phyloP scores from a whole-genome alignment of 1,140 invertebrate genomes.

The Diachasmimorpha longicaudata region DNA sequence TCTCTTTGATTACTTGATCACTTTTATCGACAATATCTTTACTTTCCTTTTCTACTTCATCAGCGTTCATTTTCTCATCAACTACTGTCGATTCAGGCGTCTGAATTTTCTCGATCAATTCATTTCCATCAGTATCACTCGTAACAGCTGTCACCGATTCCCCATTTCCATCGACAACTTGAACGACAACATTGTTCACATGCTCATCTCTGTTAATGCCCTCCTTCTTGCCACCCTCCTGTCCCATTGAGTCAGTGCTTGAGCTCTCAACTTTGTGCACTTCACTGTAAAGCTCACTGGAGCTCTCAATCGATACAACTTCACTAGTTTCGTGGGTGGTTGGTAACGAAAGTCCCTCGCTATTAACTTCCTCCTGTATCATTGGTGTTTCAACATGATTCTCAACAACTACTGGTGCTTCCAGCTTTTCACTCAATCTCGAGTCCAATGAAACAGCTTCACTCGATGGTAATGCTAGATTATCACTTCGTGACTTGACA shows the following conservation, averaged over 20 bases:
- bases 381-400: conserved; percentile 48
- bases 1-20: not conserved
- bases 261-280: conserved; percentile 51
- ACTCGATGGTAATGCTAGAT: conserved; percentile 56
- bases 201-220: conserved; percentile 16
- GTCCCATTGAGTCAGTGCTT: conserved; percentile 43
- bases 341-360: conserved; percentile 42
- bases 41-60: not conserved
- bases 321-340: conserved; percentile 54
- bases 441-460: conserved; percentile 64
- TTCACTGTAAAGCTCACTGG: conserved; percentile 62
- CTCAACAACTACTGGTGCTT: conserved; percentile 44
- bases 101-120: not conserved
- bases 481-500: conserved; percentile 54
- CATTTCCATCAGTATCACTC: not conserved
- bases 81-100: not conserved
- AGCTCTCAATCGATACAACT: conserved; percentile 51
- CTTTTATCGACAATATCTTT: not conserved
- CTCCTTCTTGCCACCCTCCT: conserved; percentile 40
- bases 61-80: not conserved
- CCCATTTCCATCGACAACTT: conserved; percentile 6
- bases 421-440: conserved; percentile 57
- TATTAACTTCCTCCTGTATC: conserved; percentile 48
- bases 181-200: conserved; percentile 23
- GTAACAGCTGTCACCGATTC: not conserved